Percentiles rank a stretch among this genome's conserved stretches.
phyloP scores from a whole-genome alignment of 2,797 vertebrate genomes.

The Sebastes alutus region DNA sequence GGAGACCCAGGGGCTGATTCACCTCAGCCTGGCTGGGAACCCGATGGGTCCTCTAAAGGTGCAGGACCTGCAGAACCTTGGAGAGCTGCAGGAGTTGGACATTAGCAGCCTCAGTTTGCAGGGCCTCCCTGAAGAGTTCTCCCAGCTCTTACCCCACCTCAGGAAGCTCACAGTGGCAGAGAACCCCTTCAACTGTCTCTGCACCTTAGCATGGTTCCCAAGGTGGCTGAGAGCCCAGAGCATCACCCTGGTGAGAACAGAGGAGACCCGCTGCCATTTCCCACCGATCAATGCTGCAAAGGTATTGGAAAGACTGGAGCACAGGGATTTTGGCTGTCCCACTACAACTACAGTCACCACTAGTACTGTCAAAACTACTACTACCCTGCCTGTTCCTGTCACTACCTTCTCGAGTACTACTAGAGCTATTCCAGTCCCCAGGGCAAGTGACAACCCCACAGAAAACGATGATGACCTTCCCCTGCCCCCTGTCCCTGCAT shows the following conservation, averaged over 20 bases:
- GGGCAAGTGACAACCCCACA: constrained; percentile 79
- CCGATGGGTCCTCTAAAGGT: constrained; percentile 85
- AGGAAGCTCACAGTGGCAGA: constrained; percentile 85
- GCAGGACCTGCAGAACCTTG: constrained; percentile 86
- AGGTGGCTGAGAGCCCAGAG: constrained; percentile 86
- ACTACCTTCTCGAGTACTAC: constrained; percentile 70
- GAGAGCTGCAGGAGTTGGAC: constrained; percentile 88
- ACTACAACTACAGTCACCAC: constrained; percentile 86
- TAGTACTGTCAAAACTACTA: constrained; percentile 77
- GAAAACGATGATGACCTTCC: constrained; percentile 23
- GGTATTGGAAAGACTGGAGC: constrained; percentile 87
- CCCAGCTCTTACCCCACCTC: constrained; percentile 86
- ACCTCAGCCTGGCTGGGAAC: constrained; percentile 89
- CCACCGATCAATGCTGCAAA: constrained; percentile 90
- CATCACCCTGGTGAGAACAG: constrained; percentile 81
- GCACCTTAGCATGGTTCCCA: constrained; percentile 92
- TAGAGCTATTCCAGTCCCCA: constrained; percentile 76
- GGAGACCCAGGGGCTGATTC: constrained; percentile 83
- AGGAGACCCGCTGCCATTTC: constrained; percentile 97
- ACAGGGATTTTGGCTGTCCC: constrained; percentile 92
- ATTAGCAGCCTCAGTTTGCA: constrained; percentile 92
- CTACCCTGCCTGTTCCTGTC: constrained; percentile 52
- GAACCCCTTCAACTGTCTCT: constrained; percentile 97
- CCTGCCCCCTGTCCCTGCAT: constrained; percentile 45
- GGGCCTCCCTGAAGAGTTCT: constrained; percentile 88